Base-by-base conservation (phyloP, 1,140 invertebrate species). In the Musca vetustissima region DNA sequence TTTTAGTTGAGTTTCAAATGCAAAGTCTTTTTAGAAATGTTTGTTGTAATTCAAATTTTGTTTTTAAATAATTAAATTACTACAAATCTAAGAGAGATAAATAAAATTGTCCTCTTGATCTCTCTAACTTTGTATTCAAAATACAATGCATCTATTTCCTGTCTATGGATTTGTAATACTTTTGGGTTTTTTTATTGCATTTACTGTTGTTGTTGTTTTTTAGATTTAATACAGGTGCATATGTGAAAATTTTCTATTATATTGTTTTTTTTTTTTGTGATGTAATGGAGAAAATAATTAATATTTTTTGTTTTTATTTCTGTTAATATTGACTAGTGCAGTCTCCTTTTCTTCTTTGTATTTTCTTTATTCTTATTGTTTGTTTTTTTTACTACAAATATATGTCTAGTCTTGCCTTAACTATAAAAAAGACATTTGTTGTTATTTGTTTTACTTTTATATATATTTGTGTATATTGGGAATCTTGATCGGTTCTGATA, bases 311-410 rank as follows among this genome's bases (percentile, higher is more conserved):
- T 59, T 59, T 59, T 43, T 59, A 14, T 59, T 59, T 28, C 17
- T 28, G 24, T 61, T 61, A 61, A 61, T 61, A 61, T 61, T 61
- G 57, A 61, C 57, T 61, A 61, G 57, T 61, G 57, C 57, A 61
- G 57, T 61, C 57, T 61, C 28, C 36, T 9, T 36, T 61, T 61
- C 28, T 61, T 61, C 36, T 43, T 14, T 13, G 24, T 4, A 52
- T 52, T 52, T 49, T 15, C 15, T 19, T 49, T n/a, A n/a, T n/a
- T n/a, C n/a, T n/a, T n/a, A n/a, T n/a, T n/a, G n/a, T n/a, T n/a
- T n/a, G n/a, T n/a, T n/a, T 14, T 21, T 52, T 52, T 52, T 3
- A 52, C 21, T 19, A 52, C 13, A 19, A 19, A 19, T 52, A 7
- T 17, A 19, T 52, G n/a, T 52, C 21, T 52, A 19, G 21, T 52